Evolutionary conservation across 2,797 vertebrate species (phyloP).

Genomic region (Enteromius radiatus): DNA sequence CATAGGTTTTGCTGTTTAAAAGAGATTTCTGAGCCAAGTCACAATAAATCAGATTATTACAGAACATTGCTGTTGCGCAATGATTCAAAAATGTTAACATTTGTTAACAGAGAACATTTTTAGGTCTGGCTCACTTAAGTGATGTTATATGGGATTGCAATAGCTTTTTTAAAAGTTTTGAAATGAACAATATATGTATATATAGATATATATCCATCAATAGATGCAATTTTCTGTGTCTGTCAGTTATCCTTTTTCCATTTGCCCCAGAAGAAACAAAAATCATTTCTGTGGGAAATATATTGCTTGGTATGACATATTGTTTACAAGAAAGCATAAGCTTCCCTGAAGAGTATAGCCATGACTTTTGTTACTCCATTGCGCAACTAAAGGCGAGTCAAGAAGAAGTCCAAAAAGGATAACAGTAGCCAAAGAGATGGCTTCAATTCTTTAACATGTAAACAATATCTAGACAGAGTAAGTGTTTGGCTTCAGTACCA

Average conservation of each 20-base stretch:
- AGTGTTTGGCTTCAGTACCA: neutral
- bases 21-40: neutral
- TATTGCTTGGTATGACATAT: neutral
- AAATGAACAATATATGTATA: too few relatives aligned
- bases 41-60: neutral
- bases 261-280: neutral
- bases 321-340: neutral
- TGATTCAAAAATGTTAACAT: slow-evolving; percentile 1
- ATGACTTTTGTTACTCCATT: slow-evolving; percentile 3
- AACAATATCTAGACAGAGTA: neutral
- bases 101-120: neutral
- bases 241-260: neutral
- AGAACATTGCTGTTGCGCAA: neutral
- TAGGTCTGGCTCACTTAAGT: neutral
- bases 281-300: neutral
- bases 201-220: too few relatives aligned
- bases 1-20: neutral
- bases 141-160: neutral
- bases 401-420: slow-evolving; percentile 6
- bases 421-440: neutral
- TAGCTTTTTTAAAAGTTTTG: neutral
- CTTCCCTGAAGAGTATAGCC: neutral
- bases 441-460: neutral
- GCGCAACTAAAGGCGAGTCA: neutral
- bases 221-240: too few relatives aligned